Evolutionary conservation across 2,888 invertebrate species (phyloP).

Genomic region (Pachliopta kotzebuea): DNA sequence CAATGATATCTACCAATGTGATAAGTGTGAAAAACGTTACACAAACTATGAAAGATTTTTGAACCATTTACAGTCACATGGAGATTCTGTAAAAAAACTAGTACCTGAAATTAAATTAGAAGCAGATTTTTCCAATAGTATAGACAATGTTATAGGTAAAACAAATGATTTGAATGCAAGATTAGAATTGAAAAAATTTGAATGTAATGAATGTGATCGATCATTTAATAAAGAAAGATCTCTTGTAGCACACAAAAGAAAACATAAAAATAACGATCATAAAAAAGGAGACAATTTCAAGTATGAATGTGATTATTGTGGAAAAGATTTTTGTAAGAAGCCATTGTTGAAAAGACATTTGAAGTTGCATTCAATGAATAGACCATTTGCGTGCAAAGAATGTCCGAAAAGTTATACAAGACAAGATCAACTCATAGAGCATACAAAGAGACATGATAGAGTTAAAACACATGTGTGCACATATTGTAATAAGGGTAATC

Average conservation of each 20-base stretch:
- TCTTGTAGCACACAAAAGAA: conserved; percentile 61
- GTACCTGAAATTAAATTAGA: conserved; percentile 17
- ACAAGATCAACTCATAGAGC: conserved; percentile 78
- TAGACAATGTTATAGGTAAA: conserved; percentile 30
- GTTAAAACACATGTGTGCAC: conserved; percentile 80
- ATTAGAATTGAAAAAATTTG: conserved; percentile 40
- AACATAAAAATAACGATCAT: conserved; percentile 53
- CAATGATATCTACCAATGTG: conserved; percentile 48
- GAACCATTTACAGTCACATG: conserved; percentile 69
- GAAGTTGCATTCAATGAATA: conserved; percentile 75
- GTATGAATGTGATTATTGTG: conserved; percentile 70
- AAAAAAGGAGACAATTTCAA: conserved; percentile 44
- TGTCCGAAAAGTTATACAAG: conserved; percentile 81
- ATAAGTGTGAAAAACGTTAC: conserved; percentile 70
- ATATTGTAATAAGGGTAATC: conserved; percentile 80
- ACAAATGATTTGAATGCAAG: conserved; percentile 32
- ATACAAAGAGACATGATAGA: conserved; percentile 80
- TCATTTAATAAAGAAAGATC: conserved; percentile 75
- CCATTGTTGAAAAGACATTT: conserved; percentile 69
- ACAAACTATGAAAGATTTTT: conserved; percentile 65
- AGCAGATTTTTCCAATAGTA: conserved; percentile 10
- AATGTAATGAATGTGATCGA: conserved; percentile 77
- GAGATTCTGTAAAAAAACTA: conserved; percentile 18
- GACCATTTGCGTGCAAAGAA: conserved; percentile 74
- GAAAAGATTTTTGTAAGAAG: conserved; percentile 62